Conservation (phyloP, 2,113 vertebrate genomes). For the Myiagra hebetior region DNA sequence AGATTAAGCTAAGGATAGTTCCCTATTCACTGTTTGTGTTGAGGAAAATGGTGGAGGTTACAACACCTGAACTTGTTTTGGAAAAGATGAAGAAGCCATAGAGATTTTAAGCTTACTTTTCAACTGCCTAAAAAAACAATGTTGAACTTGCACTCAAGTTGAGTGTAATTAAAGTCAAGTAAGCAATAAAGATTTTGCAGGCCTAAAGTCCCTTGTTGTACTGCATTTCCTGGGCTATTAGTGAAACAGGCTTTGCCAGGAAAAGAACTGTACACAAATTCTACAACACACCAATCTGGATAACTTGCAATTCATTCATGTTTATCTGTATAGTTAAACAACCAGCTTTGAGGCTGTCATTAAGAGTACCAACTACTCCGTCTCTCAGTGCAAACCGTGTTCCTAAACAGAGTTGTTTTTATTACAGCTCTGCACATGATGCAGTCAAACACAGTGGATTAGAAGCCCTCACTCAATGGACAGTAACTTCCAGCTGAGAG, state of each 20-base stretch:
- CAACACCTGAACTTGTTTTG: not conserved
- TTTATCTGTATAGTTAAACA: constrained; percentile 4
- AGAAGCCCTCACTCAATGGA: not conserved
- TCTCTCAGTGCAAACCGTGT: not conserved
- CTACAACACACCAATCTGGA: not conserved
- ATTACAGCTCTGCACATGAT: not conserved
- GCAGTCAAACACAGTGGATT: not conserved
- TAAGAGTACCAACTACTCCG: not conserved
- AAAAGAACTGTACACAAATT: not conserved
- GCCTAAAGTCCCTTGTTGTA: not conserved
- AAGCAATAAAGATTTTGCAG: not conserved
- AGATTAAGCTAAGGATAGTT: not conserved
- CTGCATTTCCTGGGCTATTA: not conserved
- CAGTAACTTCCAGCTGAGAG: not conserved
- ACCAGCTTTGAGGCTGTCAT: not conserved
- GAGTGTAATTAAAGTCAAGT: not conserved
- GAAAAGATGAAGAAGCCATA: not conserved
- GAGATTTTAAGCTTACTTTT: not conserved
- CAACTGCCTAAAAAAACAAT: not conserved
- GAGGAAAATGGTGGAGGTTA: not conserved
- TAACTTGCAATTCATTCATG: not conserved
- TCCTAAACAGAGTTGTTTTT: not conserved
- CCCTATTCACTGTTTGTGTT: not conserved
- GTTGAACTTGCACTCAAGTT: not conserved
- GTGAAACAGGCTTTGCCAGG: not conserved